These are phyloP conservation scores for Aspidiotus destructor DNA, from an alignment of 2,888 invertebrate genomes.

Conservation along the genomic window DNA sequence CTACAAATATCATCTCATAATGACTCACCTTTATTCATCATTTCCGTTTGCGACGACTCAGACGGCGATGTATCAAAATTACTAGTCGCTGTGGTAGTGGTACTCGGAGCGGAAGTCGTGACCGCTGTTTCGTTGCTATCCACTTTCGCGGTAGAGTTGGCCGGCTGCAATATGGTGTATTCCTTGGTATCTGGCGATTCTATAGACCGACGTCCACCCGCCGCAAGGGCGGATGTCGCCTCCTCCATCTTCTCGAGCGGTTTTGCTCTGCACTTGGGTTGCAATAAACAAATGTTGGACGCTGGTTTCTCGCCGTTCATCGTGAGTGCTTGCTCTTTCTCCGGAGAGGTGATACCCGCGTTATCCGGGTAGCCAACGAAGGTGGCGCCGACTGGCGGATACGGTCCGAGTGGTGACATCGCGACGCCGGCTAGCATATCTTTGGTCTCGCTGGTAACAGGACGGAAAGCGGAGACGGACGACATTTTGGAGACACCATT, in stretches of 20 bases:
- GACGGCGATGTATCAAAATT: conserved; percentile 40
- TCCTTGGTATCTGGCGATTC: conserved; percentile 51
- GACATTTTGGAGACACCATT: conserved; percentile 15
- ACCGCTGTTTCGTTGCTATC: conserved; percentile 48
- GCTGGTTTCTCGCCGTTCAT: conserved; percentile 33
- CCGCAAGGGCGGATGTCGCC: conserved; percentile 37
- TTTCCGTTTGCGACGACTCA: conserved; percentile 12
- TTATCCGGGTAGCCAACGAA: conserved; percentile 54
- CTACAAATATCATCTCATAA: too few species aligned
- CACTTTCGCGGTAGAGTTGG: conserved; percentile 62
- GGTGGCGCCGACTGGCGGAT: conserved; percentile 57
- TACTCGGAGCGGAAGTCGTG: conserved; percentile 36
- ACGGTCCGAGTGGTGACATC: conserved; percentile 47
- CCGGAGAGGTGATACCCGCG: conserved; percentile 28
- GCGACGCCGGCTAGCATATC: conserved; percentile 39
- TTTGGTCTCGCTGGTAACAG: conserved; percentile 47
- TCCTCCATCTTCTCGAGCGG: conserved; percentile 42
- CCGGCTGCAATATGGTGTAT: conserved; percentile 78
- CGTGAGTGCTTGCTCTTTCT: conserved; percentile 23
- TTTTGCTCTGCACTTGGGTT: conserved; percentile 42
- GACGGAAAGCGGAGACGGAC: conserved; percentile 61
- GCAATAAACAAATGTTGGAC: conserved; percentile 43
- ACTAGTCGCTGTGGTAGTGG: conserved; percentile 37
- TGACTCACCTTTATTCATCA: too few species aligned
- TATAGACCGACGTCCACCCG: conserved; percentile 19